Conservation (phyloP, 2,797 vertebrate species). For the Holocentrus rufus region DNA sequence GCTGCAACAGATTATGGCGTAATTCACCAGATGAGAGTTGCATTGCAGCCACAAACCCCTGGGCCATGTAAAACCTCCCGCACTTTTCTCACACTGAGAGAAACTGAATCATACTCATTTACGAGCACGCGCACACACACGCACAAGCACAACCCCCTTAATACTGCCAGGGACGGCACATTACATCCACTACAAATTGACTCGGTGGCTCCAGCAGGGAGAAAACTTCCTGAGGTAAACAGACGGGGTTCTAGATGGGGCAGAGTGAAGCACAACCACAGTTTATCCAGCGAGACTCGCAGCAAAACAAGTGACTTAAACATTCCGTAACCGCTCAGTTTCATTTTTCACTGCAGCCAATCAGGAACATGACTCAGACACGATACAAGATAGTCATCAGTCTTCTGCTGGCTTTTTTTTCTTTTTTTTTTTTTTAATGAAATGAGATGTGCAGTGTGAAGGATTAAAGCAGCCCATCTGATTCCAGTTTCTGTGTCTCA, state of each 20-base stretch:
- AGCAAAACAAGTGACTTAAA: conserved; percentile 49
- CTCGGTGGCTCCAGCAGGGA: conserved; percentile 62
- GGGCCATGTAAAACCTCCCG: conserved; percentile 63
- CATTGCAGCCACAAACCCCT: conserved; percentile 68
- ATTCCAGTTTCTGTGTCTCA: conserved; percentile 64
- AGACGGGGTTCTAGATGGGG: conserved; percentile 54
- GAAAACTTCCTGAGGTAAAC: conserved; percentile 73
- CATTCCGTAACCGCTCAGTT: conserved; percentile 39
- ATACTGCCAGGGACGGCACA: conserved; percentile 61
- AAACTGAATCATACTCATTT: conserved; percentile 52
- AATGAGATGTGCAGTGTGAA: conserved; percentile 41
- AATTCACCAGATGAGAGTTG: conserved; percentile 73
- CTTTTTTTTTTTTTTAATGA: conserved; percentile 14
- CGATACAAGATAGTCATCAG: conserved; percentile 12
- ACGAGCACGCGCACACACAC: conserved; percentile 16
- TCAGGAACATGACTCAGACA: conserved; percentile 16
- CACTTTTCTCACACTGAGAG: conserved; percentile 66
- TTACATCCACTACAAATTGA: conserved; percentile 72
- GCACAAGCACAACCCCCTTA: neutral
- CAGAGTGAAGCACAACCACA: conserved; percentile 46
- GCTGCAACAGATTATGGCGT: conserved; percentile 71
- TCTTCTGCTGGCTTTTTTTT: conserved; percentile 25
- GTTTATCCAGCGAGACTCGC: conserved; percentile 33
- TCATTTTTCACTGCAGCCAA: conserved; percentile 35
- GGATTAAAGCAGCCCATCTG: conserved; percentile 65